Base-by-base conservation (phyloP, 2,113 vertebrate genomes). In the Muscicapa adusta region DNA sequence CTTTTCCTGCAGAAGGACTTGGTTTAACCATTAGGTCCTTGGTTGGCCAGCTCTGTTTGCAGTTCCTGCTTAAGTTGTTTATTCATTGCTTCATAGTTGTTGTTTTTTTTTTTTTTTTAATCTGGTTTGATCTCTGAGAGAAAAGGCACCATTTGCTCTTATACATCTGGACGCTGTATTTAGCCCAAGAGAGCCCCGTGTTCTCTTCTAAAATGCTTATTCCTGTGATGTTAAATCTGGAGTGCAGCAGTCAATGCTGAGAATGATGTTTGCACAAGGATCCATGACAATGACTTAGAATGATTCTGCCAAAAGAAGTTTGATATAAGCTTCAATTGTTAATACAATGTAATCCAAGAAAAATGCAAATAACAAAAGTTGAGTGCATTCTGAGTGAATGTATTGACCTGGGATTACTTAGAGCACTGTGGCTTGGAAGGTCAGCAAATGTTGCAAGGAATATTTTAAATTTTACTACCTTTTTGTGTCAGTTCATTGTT, bases 91-190 rank as follows among this genome's bases (percentile, higher is more conserved):
- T n/a, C 29, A 6, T 42, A 22, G 36, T 83, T 42, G 40, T 42
- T 42, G 38, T 42, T 42, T 47, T 23, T 23, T 47, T 23, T 48
- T 76, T 57, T 62, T 83, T 86, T 36, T 57, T 53, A 88, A 57
- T 68, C 12, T 23, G 17, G 14, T 9, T 7, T 53, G 18, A 18
- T 68, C n/a, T 42, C 57, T 58, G 45, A 88, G 66, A 50, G n/a
- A 57, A 77, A 81, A 78, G 17, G 5, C 18, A 57, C 18, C 4
- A 2, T 36, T 91, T 93, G 14, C 14, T 89, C 10, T 47, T 51
- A 17, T 0, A 0, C 56, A 36, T 29, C 18, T 88, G 31, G 15
- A n/a, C 0, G 0, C 14, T 26, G 6, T 57, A 79, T 28, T 19
- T 87, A 58, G 13, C 26, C 24, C 11, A 43, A 42, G 6, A 14